Percentiles rank a stretch among this genome's conserved stretches.
phyloP scores from a whole-genome alignment of 2,888 invertebrate species.

The Trichopoda pennipes region DNA sequence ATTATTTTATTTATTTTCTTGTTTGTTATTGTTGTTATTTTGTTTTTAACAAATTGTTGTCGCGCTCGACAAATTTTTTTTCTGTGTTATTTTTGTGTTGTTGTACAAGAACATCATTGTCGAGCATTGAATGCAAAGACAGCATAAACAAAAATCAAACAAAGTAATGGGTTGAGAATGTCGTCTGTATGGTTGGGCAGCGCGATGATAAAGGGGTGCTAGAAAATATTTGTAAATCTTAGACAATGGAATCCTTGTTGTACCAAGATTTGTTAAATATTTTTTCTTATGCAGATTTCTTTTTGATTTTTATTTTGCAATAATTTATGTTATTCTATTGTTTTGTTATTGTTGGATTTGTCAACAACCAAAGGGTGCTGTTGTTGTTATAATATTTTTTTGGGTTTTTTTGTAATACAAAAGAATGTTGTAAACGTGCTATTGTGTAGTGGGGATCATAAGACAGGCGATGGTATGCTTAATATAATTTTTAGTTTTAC shows the following conservation, averaged over 20 bases:
- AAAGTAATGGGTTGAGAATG: background rate
- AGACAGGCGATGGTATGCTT: slow-evolving; percentile 20
- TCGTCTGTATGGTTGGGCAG: background rate
- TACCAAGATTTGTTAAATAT: slow-evolving; percentile 6
- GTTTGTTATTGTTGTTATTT: slow-evolving; percentile 39
- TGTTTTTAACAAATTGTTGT: slow-evolving; percentile 77
- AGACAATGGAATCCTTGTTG: slow-evolving; percentile 47
- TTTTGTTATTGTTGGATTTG: slow-evolving; percentile 49
- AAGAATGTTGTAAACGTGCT: slow-evolving; percentile 60
- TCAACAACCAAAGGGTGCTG: slow-evolving; percentile 38
- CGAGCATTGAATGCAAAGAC: slow-evolving; percentile 27
- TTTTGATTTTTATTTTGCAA: slow-evolving; percentile 18
- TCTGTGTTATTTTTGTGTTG: slow-evolving; percentile 57
- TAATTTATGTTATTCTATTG: slow-evolving; percentile 1
- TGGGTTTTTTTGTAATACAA: slow-evolving; percentile 38
- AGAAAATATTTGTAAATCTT: slow-evolving; percentile 31
- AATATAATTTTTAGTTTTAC: background rate
- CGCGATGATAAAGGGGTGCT: background rate
- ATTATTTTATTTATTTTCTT: slow-evolving; percentile 7
- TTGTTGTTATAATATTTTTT: slow-evolving; percentile 4
- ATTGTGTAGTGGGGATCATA: slow-evolving; percentile 37
- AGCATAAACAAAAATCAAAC: background rate
- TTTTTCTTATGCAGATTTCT: slow-evolving; percentile 20
- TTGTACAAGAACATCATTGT: slow-evolving; percentile 59
- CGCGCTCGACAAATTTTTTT: slow-evolving; percentile 79